These are phyloP conservation scores for Brachycybe producta DNA, from an alignment of 2,888 invertebrate species.

Conservation along the genomic window DNA sequence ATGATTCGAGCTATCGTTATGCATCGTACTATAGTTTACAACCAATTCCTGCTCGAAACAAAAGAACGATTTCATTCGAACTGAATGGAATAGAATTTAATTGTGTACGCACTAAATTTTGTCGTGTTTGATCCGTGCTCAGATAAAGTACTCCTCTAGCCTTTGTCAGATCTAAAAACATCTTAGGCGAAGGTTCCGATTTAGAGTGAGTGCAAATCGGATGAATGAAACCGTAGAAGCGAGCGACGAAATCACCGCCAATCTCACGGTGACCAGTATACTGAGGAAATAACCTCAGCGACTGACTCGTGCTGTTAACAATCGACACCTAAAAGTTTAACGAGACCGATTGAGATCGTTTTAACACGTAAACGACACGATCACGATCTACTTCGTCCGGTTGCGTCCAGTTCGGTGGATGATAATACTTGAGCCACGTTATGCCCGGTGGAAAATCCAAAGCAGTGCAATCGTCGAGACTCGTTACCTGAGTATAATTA, in stretches of 20 bases:
- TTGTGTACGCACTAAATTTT: slow-evolving; percentile 15
- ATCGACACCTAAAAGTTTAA: slow-evolving; percentile 55
- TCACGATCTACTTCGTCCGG: slow-evolving; percentile 65
- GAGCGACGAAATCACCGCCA: slow-evolving; percentile 58
- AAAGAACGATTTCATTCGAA: not conserved
- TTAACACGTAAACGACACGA: too few relatives aligned
- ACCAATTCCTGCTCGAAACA: slow-evolving; percentile 21
- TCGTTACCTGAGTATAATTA: slow-evolving; percentile 56
- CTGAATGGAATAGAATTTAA: not conserved
- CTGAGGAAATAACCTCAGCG: slow-evolving; percentile 54
- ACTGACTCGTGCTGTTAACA: slow-evolving; percentile 68
- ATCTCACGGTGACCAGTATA: slow-evolving; percentile 32
- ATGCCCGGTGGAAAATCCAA: slow-evolving; percentile 62
- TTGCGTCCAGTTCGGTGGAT: slow-evolving; percentile 72
- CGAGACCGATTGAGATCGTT: too few relatives aligned
- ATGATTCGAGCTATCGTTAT: slow-evolving; percentile 12
- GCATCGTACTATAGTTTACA: slow-evolving; percentile 20
- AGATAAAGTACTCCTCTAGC: slow-evolving; percentile 21
- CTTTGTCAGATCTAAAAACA: slow-evolving; percentile 13
- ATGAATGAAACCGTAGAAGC: slow-evolving; percentile 66
- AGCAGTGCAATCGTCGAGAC: slow-evolving; percentile 58
- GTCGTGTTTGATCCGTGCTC: slow-evolving; percentile 21
- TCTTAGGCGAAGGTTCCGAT: slow-evolving; percentile 6
- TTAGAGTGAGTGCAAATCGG: slow-evolving; percentile 42
- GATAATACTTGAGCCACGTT: slow-evolving; percentile 73